Evolutionary conservation across 2,888 invertebrate genomes (phyloP), one percentile per base, ranked within the genome.

Genomic region (Sceliomorpha sp.): DNA sequence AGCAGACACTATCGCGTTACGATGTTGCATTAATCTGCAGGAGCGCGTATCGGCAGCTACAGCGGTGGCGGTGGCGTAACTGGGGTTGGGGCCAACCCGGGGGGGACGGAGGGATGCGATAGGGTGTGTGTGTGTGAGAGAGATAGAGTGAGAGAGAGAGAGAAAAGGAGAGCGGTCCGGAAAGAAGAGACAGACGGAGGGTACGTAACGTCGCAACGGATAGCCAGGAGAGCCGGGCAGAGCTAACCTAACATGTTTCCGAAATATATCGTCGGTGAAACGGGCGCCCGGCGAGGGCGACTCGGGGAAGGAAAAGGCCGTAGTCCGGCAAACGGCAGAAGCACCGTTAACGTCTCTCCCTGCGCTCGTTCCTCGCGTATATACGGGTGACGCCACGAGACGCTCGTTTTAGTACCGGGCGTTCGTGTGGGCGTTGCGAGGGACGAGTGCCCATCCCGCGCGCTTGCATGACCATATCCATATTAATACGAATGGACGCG

Each of bases 11-110:
- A 83, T 83, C 82, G 75, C 74, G 78, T 81, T 82, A 81, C 81
- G 75, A 78, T 76, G 78, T 74, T 83, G 81, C 83, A 85, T 85
- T 85, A 84, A 85, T 84, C 83, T 78, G 73, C 71, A 72, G 68
- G 64, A 75, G 76, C 80, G 68, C 81, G 81, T 84, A 84, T 84
- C 80, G 84, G 80, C 81, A 79, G 78, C n/a, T n/a, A n/a, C n/a
- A n/a, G n/a, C n/a, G n/a, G n/a, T n/a, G n/a, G n/a, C n/a, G n/a
- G n/a, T n/a, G n/a, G n/a, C n/a, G n/a, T n/a, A n/a, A n/a, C n/a
- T n/a, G n/a, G n/a, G n/a, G n/a, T n/a, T n/a, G n/a, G n/a, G n/a
- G n/a, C n/a, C n/a, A 26, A 2, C 14, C 1, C 24, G 13, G 7
- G 27, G 5, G 26, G 1, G 1, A 26, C 20, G 31, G 51, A 37